phyloP scores from a whole-genome alignment of 2,888 invertebrate species.

The Aphrophora alni region DNA sequence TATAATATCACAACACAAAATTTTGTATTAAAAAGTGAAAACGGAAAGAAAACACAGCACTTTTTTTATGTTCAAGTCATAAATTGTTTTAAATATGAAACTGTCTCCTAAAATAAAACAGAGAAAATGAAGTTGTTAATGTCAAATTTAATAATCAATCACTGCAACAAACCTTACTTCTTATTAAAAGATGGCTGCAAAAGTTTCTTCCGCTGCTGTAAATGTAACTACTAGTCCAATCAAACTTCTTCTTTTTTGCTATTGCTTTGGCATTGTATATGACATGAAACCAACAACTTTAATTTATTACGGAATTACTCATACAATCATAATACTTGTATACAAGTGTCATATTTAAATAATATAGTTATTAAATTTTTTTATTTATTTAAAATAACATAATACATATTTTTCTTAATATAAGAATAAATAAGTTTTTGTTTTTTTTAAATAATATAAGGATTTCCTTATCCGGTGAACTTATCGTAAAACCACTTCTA shows the following conservation, averaged over 20 bases:
- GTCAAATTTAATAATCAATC: neutral
- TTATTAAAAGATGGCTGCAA: constrained; percentile 9
- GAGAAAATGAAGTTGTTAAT: neutral
- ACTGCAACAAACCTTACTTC: neutral
- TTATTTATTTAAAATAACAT: too few species aligned
- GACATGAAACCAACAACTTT: neutral
- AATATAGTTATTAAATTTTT: too few species aligned
- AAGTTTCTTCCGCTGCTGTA: neutral
- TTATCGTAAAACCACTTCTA: too few species aligned
- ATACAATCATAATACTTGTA: too few species aligned
- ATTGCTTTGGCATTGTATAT: neutral
- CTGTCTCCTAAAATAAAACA: neutral
- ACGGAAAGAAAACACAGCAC: neutral
- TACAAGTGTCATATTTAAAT: too few species aligned
- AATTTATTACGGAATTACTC: neutral
- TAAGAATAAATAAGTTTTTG: too few species aligned
- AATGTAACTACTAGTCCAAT: neutral
- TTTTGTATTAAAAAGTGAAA: neutral
- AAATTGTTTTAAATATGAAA: neutral
- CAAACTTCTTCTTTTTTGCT: constrained; percentile 2
- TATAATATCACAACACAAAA: neutral
- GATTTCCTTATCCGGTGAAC: too few species aligned
- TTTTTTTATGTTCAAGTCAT: neutral
- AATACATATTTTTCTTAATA: too few species aligned
- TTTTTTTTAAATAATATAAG: too few species aligned